Percentiles rank a stretch among this genome's conserved stretches.
Conservation (phyloP, 2,797 vertebrate genomes). For the Sparidentex hasta region DNA sequence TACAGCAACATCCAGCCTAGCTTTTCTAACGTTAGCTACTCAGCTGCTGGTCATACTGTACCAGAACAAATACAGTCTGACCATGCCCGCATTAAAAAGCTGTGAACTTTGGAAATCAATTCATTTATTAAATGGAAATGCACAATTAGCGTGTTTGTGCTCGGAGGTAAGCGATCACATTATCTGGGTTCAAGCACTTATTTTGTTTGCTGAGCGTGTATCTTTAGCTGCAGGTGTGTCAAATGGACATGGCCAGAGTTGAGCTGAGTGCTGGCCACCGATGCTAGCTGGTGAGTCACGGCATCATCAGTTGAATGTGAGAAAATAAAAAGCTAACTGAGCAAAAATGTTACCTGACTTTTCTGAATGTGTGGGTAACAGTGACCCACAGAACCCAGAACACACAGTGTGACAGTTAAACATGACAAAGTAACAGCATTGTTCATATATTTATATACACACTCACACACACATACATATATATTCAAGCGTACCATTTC, state of each 20-base stretch:
- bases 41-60: background rate
- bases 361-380: too few species aligned
- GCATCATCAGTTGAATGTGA: background rate
- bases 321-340: background rate
- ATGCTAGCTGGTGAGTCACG: background rate
- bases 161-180: background rate
- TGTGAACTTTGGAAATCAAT: background rate
- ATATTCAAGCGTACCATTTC: background rate
- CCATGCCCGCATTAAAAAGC: background rate
- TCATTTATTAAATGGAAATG: background rate
- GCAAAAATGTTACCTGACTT: too few species aligned
- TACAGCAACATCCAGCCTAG: background rate
- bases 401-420: background rate
- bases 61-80: background rate
- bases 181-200: background rate
- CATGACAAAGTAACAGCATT: background rate
- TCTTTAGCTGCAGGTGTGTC: background rate
- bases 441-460: too few species aligned
- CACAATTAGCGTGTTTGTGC: background rate
- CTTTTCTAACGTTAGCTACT: background rate
- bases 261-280: background rate
- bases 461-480: too few species aligned
- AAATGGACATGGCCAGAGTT: background rate
- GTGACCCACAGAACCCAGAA: background rate
- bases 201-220: background rate